Evolutionary conservation across 1,140 invertebrate species (phyloP), one percentile per base, ranked within the genome.

Genomic region (Scaptomyza pallida): DNA sequence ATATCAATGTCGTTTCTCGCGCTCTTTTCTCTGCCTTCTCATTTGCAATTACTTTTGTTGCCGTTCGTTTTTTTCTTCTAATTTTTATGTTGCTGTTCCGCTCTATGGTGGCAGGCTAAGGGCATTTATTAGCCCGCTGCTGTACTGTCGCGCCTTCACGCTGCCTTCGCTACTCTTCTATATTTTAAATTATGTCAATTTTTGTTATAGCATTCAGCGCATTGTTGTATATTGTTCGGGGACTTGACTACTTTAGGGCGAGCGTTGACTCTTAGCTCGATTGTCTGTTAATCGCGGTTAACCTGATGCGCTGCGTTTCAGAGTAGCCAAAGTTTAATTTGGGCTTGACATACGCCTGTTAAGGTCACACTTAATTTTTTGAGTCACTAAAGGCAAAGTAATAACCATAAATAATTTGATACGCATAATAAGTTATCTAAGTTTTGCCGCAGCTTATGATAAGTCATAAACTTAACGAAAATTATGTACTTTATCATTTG

Each of bases 131-230:
- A 85, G 80, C 80, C 63, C 48, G 21, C 47, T 61, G 43, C 41
- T 44, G 41, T 26, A 10, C 52, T 63, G 55, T 57, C 16, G 44
- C 54, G 48, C 40, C 33, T 40, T 63, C 55, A 60, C 57, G n/a
- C 44, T 15, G 65, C 17, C 56, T 50, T 72, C 26, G 45, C 26
- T 54, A 56, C 40, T 54, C 21, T 63, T 63, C 59, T 63, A 82
- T 73, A 75, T 75, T 83, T 79, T 79, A 69, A 85, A 79, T 85
- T 75, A 72, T 79, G 72, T 75, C 80, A 85, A 85, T 83, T 82
- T 85, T 72, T 72, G 78, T 69, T 78, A 43, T 57, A 68, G 67
- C 44, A 37, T 45, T 70, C 60, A 57, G 40, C 55, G 40, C 57
- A 59, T 62, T 75, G 51, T 68, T 33, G 19, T 62, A 57, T 54